Evolutionary conservation across 2,888 invertebrate genomes (phyloP).

Genomic region (Agrochola lychnidis): DNA sequence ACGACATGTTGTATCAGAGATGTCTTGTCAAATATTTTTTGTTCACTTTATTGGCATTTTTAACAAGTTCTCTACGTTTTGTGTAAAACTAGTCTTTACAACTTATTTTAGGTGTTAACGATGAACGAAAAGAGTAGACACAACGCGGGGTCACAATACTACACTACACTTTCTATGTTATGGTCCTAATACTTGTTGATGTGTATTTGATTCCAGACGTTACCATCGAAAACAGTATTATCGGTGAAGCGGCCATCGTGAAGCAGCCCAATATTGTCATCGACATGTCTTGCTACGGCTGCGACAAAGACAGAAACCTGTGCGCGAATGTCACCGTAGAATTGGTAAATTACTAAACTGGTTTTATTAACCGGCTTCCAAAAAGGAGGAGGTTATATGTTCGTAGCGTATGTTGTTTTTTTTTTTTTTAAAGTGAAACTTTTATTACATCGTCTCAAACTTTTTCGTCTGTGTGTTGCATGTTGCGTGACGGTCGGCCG

Average conservation of each 20-base stretch:
- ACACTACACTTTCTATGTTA: background rate
- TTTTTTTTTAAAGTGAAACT: too few relatives aligned
- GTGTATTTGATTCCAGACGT: slow-evolving; percentile 66
- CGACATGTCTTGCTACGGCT: slow-evolving; percentile 57
- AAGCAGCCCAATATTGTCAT: slow-evolving; percentile 47
- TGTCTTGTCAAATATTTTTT: background rate
- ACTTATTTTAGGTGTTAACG: too few relatives aligned
- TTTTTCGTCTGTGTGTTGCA: too few relatives aligned
- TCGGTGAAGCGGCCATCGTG: slow-evolving; percentile 65
- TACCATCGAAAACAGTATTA: slow-evolving; percentile 61
- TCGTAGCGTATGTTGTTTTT: too few relatives aligned
- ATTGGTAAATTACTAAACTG: slow-evolving; percentile 67
- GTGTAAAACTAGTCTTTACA: background rate
- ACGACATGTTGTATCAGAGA: too few relatives aligned
- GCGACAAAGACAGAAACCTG: slow-evolving; percentile 2
- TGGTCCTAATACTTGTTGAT: background rate
- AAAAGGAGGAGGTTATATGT: too few relatives aligned
- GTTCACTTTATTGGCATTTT: background rate
- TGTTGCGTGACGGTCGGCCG: too few relatives aligned
- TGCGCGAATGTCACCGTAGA: slow-evolving; percentile 65
- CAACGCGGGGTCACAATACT: background rate
- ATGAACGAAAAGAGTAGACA: too few relatives aligned
- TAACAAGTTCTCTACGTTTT: background rate
- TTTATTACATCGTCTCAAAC: too few relatives aligned
- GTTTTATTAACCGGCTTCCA: too few relatives aligned